These are phyloP conservation scores for Drosophila conformis DNA, from an alignment of 2,888 invertebrate genomes.

Conservation along the genomic window DNA sequence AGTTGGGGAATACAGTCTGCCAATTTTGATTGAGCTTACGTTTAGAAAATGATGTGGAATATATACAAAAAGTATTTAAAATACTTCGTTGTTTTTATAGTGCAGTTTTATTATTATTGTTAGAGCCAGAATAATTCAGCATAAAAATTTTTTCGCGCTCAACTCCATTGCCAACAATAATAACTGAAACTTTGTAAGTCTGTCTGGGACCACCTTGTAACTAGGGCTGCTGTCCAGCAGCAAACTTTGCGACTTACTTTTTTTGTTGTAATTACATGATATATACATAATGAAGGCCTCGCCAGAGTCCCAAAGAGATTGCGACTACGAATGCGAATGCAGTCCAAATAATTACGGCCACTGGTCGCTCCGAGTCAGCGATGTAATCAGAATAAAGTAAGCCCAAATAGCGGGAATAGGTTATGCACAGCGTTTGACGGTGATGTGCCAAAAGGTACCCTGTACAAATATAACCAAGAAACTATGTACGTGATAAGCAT, in stretches of 20 bases:
- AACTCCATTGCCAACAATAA: not conserved
- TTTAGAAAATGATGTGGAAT: too few relatives aligned
- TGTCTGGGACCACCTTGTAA: conserved; percentile 65
- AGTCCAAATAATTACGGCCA: conserved; percentile 69
- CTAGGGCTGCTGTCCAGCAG: conserved; percentile 23
- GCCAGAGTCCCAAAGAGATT: conserved; percentile 40
- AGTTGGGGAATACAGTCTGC: not conserved
- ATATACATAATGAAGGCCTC: conserved; percentile 74
- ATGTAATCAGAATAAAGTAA: conserved; percentile 67
- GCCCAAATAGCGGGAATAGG: conserved; percentile 5
- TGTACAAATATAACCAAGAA: not conserved
- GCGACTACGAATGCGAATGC: conserved; percentile 52
- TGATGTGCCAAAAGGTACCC: conserved; percentile 9
- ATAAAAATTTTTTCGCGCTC: not conserved
- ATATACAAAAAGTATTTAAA: not conserved
- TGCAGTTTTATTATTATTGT: not conserved
- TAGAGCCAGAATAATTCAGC: not conserved
- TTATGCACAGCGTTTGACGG: not conserved
- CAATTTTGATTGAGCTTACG: not conserved
- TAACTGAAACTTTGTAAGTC: not conserved
- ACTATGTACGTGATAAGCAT: not conserved
- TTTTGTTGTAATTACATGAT: conserved; percentile 74
- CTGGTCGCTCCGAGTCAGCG: conserved; percentile 56
- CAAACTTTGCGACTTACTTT: conserved; percentile 13
- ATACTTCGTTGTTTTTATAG: not conserved